Evolutionary conservation across 1,140 invertebrate species (phyloP), one percentile per base, ranked within the genome.

Genomic region (Caligus rogercresseyi): DNA sequence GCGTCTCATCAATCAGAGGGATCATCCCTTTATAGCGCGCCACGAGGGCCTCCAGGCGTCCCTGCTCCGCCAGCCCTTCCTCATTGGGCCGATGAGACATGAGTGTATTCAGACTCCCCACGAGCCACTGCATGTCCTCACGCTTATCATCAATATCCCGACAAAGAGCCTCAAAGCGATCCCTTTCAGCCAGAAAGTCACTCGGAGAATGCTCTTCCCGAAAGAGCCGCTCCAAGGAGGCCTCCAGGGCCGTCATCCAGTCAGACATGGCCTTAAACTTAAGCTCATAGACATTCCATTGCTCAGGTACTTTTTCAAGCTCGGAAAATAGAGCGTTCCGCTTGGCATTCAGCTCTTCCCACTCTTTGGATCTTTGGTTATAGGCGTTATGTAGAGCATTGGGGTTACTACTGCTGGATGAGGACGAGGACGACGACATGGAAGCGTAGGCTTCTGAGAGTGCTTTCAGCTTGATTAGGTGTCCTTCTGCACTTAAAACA

Each of bases 41-140:
- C 63, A 94, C 85, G 2, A 95, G 73, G 65, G 81, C 80, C 71
- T 92, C 86, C 15, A 96, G 74, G 67, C 81, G 81, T 55, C 81
- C 79, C 72, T 92, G 86, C 53, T 78, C 74, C 25, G 66, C 65
- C 74, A 87, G 84, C 7, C 83, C 83, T 73, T 93, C 86, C 53
- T 80, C 77, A 67, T 89, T 85, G 2, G 82, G 80, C 67, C 85
- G 82, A 72, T 89, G 87, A 31, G 84, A 81, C 3, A 86, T 80
- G 60, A 96, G 76, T 65, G 82, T 83, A 67, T 95, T 89, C 26
- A 95, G 72, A 16, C 84, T 88, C 74, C 91, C 85, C 0, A 92
- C 87, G 52, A 96, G 75, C 87, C 89, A 92, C 69, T 92, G 92
- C 82, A 93, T 90, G 67, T 91, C 87, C 73, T 93, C 89, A 54